Evolutionary conservation across 1,140 invertebrate genomes (phyloP), one percentile per base, ranked within the genome.

Genomic region (Solen grandis): DNA sequence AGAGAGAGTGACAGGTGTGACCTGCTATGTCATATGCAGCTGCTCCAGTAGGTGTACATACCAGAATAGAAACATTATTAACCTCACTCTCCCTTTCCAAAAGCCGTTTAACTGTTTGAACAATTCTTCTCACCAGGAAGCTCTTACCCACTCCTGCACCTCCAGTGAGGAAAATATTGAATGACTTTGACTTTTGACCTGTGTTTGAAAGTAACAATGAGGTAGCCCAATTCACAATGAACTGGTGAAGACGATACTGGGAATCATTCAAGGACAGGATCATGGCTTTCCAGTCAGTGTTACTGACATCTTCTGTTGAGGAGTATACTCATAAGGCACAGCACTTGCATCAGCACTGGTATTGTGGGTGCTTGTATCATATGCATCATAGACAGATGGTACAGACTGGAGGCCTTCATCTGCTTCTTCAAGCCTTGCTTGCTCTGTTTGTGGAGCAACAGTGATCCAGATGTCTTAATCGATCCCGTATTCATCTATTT

Each of bases 251-350:
- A 36, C 41, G 62, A 65, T 65, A 65, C 62, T 65, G 62, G 33
- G 62, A 36, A 38, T 65, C 31, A 22, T 65, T 65, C 33, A 65
- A 65, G 33, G 62, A 36, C 5, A 65, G 10, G 27, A 65, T 65
- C 62, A 65, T 36, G 35, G 31, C 33, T 65, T 65, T 65, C 62
- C 62, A 65, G 3, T 65, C 33, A 65, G 35, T 65, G 60, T 65
- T 65, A 65, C 62, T 65, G 31, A 65, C 62, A 65, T 65, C 62
- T 25, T 65, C 62, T 65, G 62, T 65, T 63, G 60, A 63, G 33
- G 60, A 63, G 35, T 63, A 31, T 63, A 63, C 35, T 63, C 27
- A 63, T 63, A 33, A 14, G 60, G 60, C 35, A 63, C 60, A 63
- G 35, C 33, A 63, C 35, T 63, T 65, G 62, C 33, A 65, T 65